phyloP scores from a whole-genome alignment of 1,140 invertebrate species.

The Drosophila sturtevanti region DNA sequence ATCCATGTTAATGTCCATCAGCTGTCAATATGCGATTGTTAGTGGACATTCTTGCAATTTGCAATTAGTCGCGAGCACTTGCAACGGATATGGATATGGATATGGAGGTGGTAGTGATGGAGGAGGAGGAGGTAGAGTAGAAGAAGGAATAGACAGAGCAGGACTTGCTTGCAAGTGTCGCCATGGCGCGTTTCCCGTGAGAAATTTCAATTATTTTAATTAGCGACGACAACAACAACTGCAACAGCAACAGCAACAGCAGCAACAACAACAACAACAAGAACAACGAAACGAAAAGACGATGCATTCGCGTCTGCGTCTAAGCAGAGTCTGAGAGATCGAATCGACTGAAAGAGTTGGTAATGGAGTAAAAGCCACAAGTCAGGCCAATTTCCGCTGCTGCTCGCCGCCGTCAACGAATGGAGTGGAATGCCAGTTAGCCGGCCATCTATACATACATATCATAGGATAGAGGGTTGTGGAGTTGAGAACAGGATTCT shows the following conservation, averaged over 20 bases:
- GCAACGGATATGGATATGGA: conserved; percentile 66
- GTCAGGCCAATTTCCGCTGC: conserved; percentile 67
- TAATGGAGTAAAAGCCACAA: conserved; percentile 10
- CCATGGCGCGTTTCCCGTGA: conserved; percentile 76
- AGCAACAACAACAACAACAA: conserved; percentile 5
- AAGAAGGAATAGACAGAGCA: conserved; percentile 12
- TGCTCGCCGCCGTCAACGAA: conserved; percentile 30
- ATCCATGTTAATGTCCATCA: conserved; percentile 79
- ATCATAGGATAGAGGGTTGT: conserved; percentile 50
- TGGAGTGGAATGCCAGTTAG: conserved; percentile 63
- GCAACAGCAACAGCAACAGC: conserved; percentile 17
- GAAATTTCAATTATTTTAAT: conserved; percentile 82
- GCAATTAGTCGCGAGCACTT: conserved; percentile 68
- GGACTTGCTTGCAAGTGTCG: conserved; percentile 52
- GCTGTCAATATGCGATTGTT: conserved; percentile 79
- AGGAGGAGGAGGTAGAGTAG: conserved; percentile 11
- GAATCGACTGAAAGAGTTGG: conserved; percentile 24
- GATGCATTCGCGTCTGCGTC: conserved; percentile 74
- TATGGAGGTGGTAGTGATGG: conserved; percentile 14
- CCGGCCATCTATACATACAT: not conserved
- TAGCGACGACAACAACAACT: conserved; percentile 54
- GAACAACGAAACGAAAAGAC: conserved; percentile 44
- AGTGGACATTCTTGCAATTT: conserved; percentile 71
- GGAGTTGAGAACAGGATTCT: conserved; percentile 75
- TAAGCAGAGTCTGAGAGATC: conserved; percentile 59